Percentiles rank a stretch among this genome's conserved stretches.
Evolutionary conservation across 2,888 invertebrate species (phyloP).

Genomic region (Leptinotarsa haldemani): DNA sequence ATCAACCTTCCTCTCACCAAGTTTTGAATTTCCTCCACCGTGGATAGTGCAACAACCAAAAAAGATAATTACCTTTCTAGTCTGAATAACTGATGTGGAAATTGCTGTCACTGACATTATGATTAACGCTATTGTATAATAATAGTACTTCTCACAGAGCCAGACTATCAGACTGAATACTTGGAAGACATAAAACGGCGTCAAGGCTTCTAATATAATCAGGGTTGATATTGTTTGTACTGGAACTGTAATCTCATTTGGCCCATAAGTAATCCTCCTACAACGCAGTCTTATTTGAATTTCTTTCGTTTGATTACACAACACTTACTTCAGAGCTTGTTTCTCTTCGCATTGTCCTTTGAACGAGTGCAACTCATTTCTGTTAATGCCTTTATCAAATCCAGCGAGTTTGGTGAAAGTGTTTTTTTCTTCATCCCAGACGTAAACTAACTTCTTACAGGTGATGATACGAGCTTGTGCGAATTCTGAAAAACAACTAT

Average conservation of each 20-base stretch:
- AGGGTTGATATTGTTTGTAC: conserved; percentile 79
- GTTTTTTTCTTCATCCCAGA: conserved; percentile 81
- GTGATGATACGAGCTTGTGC: conserved; percentile 71
- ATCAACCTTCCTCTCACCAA: too few relatives aligned
- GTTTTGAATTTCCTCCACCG: too few relatives aligned
- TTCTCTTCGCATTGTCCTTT: conserved; percentile 71
- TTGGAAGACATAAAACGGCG: conserved; percentile 97
- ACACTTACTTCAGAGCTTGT: conserved; percentile 72
- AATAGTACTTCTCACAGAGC: conserved; percentile 88
- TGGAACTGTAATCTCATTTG: conserved; percentile 86
- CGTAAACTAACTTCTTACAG: conserved; percentile 84
- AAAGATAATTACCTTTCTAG: conserved; percentile 74
- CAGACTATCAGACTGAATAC: conserved; percentile 89
- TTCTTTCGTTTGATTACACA: neutral
- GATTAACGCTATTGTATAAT: conserved; percentile 88
- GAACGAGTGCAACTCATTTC: conserved; percentile 73
- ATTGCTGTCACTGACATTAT: conserved; percentile 87
- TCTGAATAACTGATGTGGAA: conserved; percentile 84
- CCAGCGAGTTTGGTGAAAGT: conserved; percentile 80
- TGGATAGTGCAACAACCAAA: too few relatives aligned
- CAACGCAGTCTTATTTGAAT: conserved; percentile 39
- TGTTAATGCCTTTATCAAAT: conserved; percentile 76
- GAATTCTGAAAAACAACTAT: conserved; percentile 61
- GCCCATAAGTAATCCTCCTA: conserved; percentile 84
- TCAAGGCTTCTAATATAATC: conserved; percentile 85